Evolutionary conservation across 2,888 invertebrate genomes (phyloP).

Genomic region (Sinopyrophorus schimmeli): DNA sequence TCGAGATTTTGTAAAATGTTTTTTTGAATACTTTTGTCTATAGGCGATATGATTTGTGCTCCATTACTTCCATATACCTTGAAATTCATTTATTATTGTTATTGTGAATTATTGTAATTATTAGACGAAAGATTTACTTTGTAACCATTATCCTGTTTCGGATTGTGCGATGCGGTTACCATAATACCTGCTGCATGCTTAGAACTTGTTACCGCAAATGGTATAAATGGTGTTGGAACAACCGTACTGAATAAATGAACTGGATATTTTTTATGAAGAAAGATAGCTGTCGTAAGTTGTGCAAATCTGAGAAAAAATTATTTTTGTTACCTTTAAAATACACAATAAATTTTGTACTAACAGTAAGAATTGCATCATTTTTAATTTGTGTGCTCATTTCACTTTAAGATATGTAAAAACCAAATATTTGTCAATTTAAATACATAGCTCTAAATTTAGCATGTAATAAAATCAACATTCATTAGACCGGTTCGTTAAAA

Average conservation of each 20-base stretch:
- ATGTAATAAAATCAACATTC: no score
- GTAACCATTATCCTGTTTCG: constrained; percentile 95
- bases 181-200: constrained; percentile 90
- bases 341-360: no score
- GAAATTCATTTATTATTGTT: no score
- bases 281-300: constrained; percentile 82
- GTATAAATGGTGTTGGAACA: constrained; percentile 92
- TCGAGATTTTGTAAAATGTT: constrained; percentile 75
- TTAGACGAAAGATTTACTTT: constrained; percentile 59
- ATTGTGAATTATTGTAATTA: no score
- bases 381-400: no score
- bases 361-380: no score
- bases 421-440: no score
- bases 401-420: no score
- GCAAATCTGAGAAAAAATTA: constrained; percentile 75
- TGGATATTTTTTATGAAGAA: constrained; percentile 60
- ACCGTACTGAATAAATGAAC: constrained; percentile 81
- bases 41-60: constrained; percentile 91
- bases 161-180: constrained; percentile 99
- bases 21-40: constrained; percentile 83
- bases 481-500: no score
- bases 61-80: constrained; percentile 92
- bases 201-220: constrained; percentile 77
- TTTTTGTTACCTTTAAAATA: not conserved
- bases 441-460: no score